Percentiles rank a stretch among this genome's conserved stretches.
Evolutionary conservation across 2,888 invertebrate genomes (phyloP).

Genomic region (Folsomia candida): DNA sequence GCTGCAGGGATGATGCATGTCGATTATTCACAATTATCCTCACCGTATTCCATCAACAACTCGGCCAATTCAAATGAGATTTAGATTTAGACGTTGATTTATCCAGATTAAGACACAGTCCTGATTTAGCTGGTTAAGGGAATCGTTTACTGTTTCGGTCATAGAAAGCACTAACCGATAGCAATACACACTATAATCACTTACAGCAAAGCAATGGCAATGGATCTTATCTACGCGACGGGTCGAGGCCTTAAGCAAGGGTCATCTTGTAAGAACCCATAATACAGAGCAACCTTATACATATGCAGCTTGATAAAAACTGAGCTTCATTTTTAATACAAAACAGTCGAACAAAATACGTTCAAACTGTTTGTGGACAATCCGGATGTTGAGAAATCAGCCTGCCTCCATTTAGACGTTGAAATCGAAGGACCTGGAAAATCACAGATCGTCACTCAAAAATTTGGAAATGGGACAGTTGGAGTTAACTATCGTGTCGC

Average conservation of each 20-base stretch:
- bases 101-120: neutral
- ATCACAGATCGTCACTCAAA: slow-evolving; percentile 34
- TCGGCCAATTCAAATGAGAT: neutral
- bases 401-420: slow-evolving; percentile 41
- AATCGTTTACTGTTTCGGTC: too few relatives aligned
- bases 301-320: neutral
- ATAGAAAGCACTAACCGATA: too few relatives aligned
- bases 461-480: slow-evolving; percentile 40
- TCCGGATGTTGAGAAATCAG: slow-evolving; percentile 32
- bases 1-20: neutral
- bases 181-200: too few relatives aligned
- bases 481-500: slow-evolving; percentile 35
- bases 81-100: neutral
- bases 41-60: neutral
- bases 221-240: slow-evolving; percentile 35
- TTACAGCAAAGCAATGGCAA: neutral
- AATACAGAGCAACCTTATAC: neutral
- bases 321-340: neutral
- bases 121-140: neutral
- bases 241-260: slow-evolving; percentile 39
- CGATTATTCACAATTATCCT: neutral
- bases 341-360: slow-evolving; percentile 32
- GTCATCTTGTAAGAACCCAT: slow-evolving; percentile 27
- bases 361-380: slow-evolving; percentile 45
- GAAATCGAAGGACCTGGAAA: slow-evolving; percentile 41